Evolutionary conservation across 2,113 vertebrate genomes (phyloP).

Genomic region (Tor tambroides): DNA sequence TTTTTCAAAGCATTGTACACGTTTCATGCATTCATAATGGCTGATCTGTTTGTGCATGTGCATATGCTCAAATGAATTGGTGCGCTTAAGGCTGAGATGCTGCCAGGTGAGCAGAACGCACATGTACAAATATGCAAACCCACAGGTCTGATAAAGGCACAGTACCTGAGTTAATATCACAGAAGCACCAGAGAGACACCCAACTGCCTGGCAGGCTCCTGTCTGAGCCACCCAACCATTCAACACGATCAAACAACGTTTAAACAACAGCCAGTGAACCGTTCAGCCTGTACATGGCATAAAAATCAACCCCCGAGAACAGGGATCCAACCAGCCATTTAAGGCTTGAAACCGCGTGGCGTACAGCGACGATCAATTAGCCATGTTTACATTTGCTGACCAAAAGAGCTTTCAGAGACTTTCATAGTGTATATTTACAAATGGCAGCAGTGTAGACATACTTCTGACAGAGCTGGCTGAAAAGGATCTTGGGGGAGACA

Average conservation of each 20-base stretch:
- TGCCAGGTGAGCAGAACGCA: slow-evolving; percentile 71
- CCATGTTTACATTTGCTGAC: slow-evolving; percentile 2
- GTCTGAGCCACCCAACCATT: slow-evolving; percentile 56
- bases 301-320: slow-evolving; percentile 19
- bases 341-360: no score
- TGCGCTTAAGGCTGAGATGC: slow-evolving; percentile 64
- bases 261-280: slow-evolving; percentile 38
- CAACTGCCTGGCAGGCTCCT: slow-evolving; percentile 64
- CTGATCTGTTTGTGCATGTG: slow-evolving; percentile 14
- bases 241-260: slow-evolving; percentile 44
- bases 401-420: not conserved
- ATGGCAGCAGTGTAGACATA: slow-evolving; percentile 67
- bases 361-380: no score
- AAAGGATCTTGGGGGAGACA: slow-evolving; percentile 91
- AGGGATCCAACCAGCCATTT: slow-evolving; percentile 19
- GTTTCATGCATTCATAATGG: not conserved
- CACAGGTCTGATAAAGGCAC: slow-evolving; percentile 61
- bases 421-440: not conserved
- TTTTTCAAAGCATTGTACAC: not conserved
- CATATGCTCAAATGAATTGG: slow-evolving; percentile 65
- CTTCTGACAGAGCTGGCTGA: slow-evolving; percentile 98
- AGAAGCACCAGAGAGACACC: slow-evolving; percentile 71
- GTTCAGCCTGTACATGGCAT: not conserved
- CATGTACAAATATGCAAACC: slow-evolving; percentile 55
- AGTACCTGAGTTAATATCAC: slow-evolving; percentile 72